Evolutionary conservation across 2,113 vertebrate genomes (phyloP).

Genomic region (Cacatua alba): DNA sequence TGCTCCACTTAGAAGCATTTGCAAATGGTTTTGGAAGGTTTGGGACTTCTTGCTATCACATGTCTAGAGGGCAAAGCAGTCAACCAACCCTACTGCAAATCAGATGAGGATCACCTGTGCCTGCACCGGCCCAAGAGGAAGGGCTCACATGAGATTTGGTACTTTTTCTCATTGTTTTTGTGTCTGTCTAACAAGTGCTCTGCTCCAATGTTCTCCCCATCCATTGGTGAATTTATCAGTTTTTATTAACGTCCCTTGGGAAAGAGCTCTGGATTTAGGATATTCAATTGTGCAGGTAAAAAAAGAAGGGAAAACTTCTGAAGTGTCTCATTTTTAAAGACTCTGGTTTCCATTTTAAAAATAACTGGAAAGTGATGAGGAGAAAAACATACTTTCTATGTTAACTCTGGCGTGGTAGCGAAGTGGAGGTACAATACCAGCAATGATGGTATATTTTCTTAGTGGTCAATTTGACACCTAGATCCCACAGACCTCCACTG

Average conservation of each 20-base stretch:
- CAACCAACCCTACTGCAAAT: neutral
- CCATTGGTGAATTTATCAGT: neutral
- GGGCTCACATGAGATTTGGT: neutral
- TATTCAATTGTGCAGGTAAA: neutral
- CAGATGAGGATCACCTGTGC: fast-evolving
- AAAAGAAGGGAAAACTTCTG: neutral
- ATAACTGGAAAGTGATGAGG: neutral
- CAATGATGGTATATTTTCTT: neutral
- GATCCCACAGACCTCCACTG: neutral
- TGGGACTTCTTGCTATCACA: neutral
- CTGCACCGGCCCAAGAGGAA: neutral
- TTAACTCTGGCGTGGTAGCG: neutral
- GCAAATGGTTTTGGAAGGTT: conserved; percentile 31
- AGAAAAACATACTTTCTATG: neutral
- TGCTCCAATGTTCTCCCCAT: neutral
- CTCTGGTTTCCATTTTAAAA: neutral
- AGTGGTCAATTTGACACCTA: neutral
- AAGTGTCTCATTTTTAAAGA: neutral
- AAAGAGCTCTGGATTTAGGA: neutral
- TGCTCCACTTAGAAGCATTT: conserved; percentile 32
- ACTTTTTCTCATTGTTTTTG: neutral
- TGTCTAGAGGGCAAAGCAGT: neutral
- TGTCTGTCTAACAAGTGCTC: neutral
- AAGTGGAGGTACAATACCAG: neutral
- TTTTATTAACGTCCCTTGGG: neutral